Percentiles rank a stretch among this genome's conserved stretches.
phyloP scores from a whole-genome alignment of 2,797 vertebrate genomes.

The Chromis chromis region DNA sequence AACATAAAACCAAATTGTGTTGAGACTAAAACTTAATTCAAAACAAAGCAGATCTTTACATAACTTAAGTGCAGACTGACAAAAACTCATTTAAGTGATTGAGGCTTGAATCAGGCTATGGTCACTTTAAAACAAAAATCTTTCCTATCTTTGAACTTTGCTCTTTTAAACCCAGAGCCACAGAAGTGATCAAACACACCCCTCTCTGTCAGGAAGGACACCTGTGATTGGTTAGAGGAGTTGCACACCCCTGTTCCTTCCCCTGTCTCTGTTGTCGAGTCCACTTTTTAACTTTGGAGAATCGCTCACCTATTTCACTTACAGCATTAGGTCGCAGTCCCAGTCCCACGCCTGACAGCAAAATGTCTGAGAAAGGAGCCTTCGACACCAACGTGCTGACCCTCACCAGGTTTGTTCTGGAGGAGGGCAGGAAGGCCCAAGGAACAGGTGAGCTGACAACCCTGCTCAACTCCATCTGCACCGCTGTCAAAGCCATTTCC shows the following conservation, averaged over 20 bases:
- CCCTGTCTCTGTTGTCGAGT: slow-evolving; percentile 39
- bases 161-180: slow-evolving; percentile 46
- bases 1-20: not conserved
- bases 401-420: slow-evolving; percentile 94
- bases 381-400: slow-evolving; percentile 94
- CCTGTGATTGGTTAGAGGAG: slow-evolving; percentile 70
- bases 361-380: slow-evolving; percentile 88
- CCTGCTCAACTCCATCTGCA: slow-evolving; percentile 92
- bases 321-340: slow-evolving; percentile 30
- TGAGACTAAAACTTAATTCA: not conserved
- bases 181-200: slow-evolving; percentile 50
- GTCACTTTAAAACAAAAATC: slow-evolving; percentile 29
- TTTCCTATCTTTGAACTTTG: slow-evolving; percentile 79
- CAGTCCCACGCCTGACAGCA: slow-evolving; percentile 50
- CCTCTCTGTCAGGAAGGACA: not conserved
- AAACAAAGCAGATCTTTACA: not conserved
- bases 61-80: not conserved
- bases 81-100: not conserved
- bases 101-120: slow-evolving; percentile 3
- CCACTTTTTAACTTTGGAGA: slow-evolving; percentile 55
- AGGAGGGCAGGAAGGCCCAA: slow-evolving; percentile 90
- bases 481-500: slow-evolving; percentile 93
- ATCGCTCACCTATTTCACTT: slow-evolving; percentile 34
- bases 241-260: slow-evolving; percentile 62
- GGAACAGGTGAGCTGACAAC: slow-evolving; percentile 93